Conservation (phyloP, 1,140 invertebrate species). For the Nylanderia fulva region DNA sequence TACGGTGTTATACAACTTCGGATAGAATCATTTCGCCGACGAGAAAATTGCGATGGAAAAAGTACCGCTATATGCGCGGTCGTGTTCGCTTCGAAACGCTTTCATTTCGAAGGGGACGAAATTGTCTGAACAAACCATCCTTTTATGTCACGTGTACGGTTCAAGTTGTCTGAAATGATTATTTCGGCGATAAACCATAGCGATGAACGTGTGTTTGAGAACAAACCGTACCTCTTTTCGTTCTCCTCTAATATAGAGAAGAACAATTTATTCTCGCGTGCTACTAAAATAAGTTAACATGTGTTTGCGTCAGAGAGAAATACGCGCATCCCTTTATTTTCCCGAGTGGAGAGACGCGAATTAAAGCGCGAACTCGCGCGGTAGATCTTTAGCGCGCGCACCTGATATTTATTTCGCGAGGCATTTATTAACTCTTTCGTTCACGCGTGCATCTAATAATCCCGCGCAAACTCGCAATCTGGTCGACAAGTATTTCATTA, state of each 20-base stretch:
- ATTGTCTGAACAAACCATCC: constrained; percentile 12
- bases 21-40: background rate
- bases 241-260: background rate
- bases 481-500: constrained; percentile 61
- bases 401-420: background rate
- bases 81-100: background rate
- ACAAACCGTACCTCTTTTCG: background rate
- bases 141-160: background rate
- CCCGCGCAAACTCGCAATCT: constrained; percentile 18
- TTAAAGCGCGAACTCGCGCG: background rate
- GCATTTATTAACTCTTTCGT: constrained; percentile 12
- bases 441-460: constrained; percentile 3
- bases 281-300: background rate
- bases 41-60: constrained; percentile 24
- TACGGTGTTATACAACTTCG: background rate
- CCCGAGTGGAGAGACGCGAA: background rate
- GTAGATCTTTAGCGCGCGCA: background rate
- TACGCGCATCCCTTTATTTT: background rate
- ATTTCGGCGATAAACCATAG: background rate
- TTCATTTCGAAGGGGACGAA: background rate
- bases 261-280: background rate
- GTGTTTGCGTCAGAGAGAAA: background rate
- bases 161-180: background rate
- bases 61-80: background rate
- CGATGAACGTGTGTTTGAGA: background rate